A percentile compares a stretch with the other conserved stretches of the same genome.
These are phyloP conservation scores for Egretta garzetta DNA, from an alignment of 2,113 vertebrate species.

Conservation along the genomic window DNA sequence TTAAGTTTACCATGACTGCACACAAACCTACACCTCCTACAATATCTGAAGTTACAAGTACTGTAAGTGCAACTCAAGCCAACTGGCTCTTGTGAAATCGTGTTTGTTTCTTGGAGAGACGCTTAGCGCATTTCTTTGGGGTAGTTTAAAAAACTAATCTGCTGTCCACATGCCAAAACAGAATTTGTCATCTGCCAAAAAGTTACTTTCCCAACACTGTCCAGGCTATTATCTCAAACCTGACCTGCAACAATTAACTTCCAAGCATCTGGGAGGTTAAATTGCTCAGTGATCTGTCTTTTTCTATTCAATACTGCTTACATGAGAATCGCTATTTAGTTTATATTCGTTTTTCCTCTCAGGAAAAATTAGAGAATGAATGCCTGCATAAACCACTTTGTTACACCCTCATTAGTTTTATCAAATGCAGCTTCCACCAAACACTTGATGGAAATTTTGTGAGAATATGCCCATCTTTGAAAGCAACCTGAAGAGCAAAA, in stretches of 20 bases:
- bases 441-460: neutral
- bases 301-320: neutral
- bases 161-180: slow-evolving; percentile 38
- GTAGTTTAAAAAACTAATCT: slow-evolving; percentile 38
- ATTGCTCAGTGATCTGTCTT: neutral
- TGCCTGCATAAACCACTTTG: neutral
- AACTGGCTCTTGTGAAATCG: slow-evolving; percentile 36
- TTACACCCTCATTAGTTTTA: neutral
- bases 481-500: neutral
- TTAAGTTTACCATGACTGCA: neutral
- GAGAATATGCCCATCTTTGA: neutral
- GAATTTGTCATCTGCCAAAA: slow-evolving; percentile 53
- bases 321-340: neutral
- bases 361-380: neutral
- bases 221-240: slow-evolving; percentile 63
- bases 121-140: neutral
- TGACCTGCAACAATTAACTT: slow-evolving; percentile 49
- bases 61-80: slow-evolving; percentile 27
- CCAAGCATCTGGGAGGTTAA: slow-evolving; percentile 46
- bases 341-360: neutral
- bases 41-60: slow-evolving; percentile 23
- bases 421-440: neutral
- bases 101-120: slow-evolving; percentile 58
- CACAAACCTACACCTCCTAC: neutral
- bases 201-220: slow-evolving; percentile 57